These are phyloP conservation scores for Pristionchus mayeri DNA, from an alignment of 2,888 invertebrate species.

Conservation along the genomic window DNA sequence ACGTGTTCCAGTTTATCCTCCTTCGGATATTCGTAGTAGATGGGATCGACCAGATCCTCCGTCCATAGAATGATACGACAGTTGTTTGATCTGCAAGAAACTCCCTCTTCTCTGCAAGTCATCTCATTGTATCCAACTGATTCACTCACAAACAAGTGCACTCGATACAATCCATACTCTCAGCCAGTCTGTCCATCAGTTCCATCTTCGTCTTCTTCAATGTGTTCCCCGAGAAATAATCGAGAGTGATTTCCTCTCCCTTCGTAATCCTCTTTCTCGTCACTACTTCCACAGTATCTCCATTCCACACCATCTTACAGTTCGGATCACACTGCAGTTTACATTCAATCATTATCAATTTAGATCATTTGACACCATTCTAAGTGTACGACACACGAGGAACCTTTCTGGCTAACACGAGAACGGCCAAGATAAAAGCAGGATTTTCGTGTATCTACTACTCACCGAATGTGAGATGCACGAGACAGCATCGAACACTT, in stretches of 20 bases:
- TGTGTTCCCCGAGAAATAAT: background rate
- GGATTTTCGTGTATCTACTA: background rate
- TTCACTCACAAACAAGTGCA: constrained; percentile 1
- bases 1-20: constrained; percentile 11
- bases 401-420: background rate
- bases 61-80: background rate
- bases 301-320: background rate
- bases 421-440: background rate
- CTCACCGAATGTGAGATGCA: background rate
- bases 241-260: background rate
- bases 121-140: background rate
- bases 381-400: background rate
- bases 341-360: background rate
- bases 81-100: background rate
- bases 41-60: background rate
- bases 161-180: background rate
- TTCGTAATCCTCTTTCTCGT: background rate
- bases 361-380: too few relatives aligned
- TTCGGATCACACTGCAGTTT: background rate
- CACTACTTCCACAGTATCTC: background rate
- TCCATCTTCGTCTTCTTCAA: background rate
- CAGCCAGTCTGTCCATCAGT: background rate
- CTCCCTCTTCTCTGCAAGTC: background rate
- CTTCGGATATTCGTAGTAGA: background rate
- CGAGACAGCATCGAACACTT: background rate